Base-by-base conservation (phyloP, 2,888 invertebrate species). In the Macropis europaea region DNA sequence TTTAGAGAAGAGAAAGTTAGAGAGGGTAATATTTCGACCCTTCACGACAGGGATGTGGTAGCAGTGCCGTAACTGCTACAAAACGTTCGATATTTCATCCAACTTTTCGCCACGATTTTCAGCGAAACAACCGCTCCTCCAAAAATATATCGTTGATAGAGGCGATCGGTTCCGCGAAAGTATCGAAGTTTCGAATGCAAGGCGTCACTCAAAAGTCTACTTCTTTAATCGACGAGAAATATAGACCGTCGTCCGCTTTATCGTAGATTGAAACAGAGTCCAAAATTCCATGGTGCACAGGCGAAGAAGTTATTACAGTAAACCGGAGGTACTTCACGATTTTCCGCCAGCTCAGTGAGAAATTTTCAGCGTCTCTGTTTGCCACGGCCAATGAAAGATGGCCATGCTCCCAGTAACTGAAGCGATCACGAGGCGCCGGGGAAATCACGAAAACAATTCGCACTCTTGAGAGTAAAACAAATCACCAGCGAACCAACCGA, bases 381-480 rank as follows among this genome's bases (percentile, higher is more conserved):
- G 30, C 42, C 34, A 28, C 32, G 48, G 36, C 67, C 61, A 72
- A 75, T 77, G 70, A 79, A 74, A 79, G 72, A 79, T 77, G 59
- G 60, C 26, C 50, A 28, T 4, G 38, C 59, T 56, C 50, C 30
- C 40, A 50, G 64, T 54, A 77, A 71, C 69, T 70, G 66, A 77
- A 75, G 62, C 71, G 70, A 80, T 80, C 68, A 77, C 66, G 70
- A 75, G 73, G 52, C 81, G 52, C 81, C 60, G 80, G 81, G 81
- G 77, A 80, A 80, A 80, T 80, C 81, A 69, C 34, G 70, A 62
- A 79, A 80, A 80, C 77, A 75, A 77, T 77, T 73, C 67, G 56
- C 40, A 60, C 63, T 66, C 69, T 53, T 43, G 34, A 36, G 42
- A 52, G 48, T 34, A 60, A 64, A 71, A 74, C 52, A 50, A 64